Evolutionary conservation across 2,797 vertebrate species (phyloP).

Genomic region (Hemitrygon akajei): DNA sequence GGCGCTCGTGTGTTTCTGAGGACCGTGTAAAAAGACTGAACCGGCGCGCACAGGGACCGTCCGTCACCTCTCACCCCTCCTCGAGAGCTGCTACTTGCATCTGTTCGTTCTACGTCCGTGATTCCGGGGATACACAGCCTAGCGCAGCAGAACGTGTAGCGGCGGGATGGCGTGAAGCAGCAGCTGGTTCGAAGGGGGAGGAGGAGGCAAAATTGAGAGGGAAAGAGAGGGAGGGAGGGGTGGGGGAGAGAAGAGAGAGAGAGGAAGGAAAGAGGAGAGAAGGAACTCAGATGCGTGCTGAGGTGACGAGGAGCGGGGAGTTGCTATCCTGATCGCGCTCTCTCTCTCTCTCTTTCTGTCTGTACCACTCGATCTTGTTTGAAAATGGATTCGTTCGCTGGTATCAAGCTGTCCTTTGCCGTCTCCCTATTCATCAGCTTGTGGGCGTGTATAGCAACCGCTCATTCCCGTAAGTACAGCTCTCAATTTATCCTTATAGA

Average conservation of each 20-base stretch:
- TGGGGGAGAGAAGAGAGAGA: background rate
- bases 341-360: background rate
- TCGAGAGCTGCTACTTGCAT: background rate
- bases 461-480: constrained; percentile 32
- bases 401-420: background rate
- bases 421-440: constrained; percentile 18
- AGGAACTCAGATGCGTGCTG: background rate
- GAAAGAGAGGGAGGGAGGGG: background rate
- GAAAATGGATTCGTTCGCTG: constrained; percentile 25
- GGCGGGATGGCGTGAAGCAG: constrained; percentile 34
- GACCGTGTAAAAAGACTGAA: background rate
- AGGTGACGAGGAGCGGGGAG: constrained; percentile 6
- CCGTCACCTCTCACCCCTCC: background rate
- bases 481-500: background rate
- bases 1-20: background rate
- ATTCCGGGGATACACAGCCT: background rate
- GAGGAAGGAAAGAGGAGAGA: background rate
- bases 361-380: background rate
- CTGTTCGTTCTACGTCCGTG: background rate
- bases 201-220: background rate
- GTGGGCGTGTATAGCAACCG: background rate
- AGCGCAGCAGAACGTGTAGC: constrained; percentile 23
- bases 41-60: background rate
- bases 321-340: background rate
- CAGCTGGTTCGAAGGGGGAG: background rate